Evolutionary conservation across 2,888 invertebrate genomes (phyloP).

Genomic region (Trichopria drosophilae): DNA sequence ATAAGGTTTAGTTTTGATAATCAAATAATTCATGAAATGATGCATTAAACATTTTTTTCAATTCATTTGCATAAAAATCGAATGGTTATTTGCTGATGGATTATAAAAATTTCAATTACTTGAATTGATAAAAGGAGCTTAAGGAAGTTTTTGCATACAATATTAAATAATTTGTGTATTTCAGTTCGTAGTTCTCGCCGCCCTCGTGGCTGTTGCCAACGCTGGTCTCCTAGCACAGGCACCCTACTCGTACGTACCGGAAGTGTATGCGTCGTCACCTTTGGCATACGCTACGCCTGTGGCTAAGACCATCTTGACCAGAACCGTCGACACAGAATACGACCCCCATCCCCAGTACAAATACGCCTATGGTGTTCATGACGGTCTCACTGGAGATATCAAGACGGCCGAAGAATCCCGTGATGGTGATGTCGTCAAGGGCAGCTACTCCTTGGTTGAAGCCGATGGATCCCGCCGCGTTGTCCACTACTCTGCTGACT

Average conservation of each 20-base stretch:
- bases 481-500: slow-evolving; percentile 54
- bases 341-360: slow-evolving; percentile 56
- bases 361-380: slow-evolving; percentile 51
- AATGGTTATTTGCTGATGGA: no score
- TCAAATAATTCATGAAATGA: no score
- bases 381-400: slow-evolving; percentile 49
- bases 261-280: no score
- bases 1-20: no score
- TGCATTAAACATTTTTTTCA: no score
- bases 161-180: no score
- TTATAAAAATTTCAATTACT: no score
- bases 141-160: no score
- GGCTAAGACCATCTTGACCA: slow-evolving; percentile 46
- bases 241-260: slow-evolving; percentile 7
- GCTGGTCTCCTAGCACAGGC: slow-evolving; percentile 10
- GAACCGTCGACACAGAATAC: slow-evolving; percentile 48
- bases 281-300: slow-evolving; percentile 45
- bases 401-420: slow-evolving; percentile 52
- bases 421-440: slow-evolving; percentile 51
- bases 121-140: no score
- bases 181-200: slow-evolving; percentile 17
- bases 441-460: slow-evolving; percentile 59
- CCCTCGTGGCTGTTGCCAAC: slow-evolving; percentile 17
- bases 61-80: no score
- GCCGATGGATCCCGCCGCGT: slow-evolving; percentile 58